phyloP scores from a whole-genome alignment of 1,140 invertebrate genomes.

The Tyrophagus putrescentiae region DNA sequence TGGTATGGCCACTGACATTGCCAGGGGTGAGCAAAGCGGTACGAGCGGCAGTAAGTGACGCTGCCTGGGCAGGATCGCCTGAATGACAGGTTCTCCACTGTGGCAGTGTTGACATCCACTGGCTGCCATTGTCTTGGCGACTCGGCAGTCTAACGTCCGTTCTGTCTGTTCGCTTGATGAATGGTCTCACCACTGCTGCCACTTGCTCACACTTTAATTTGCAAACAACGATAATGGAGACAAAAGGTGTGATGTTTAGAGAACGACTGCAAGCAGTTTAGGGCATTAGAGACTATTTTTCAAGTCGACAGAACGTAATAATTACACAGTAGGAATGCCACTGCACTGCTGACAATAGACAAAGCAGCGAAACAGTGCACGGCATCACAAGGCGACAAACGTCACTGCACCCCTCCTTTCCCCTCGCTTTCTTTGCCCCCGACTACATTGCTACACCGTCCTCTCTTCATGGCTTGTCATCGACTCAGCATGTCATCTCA shows the following conservation, averaged over 20 bases:
- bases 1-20: neutral
- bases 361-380: too few species aligned
- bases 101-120: slow-evolving; percentile 2
- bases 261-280: neutral
- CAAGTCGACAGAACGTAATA: neutral
- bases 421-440: too few species aligned
- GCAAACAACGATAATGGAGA: slow-evolving; percentile 6
- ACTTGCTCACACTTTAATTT: slow-evolving; percentile 14
- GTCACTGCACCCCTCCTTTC: too few species aligned
- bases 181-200: slow-evolving; percentile 2
- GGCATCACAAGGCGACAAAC: too few species aligned
- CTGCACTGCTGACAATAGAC: too few species aligned
- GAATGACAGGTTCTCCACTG: slow-evolving; percentile 3
- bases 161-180: neutral
- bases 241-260: slow-evolving; percentile 13
- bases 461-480: too few species aligned
- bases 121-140: neutral
- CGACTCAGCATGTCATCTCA: too few species aligned
- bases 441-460: too few species aligned
- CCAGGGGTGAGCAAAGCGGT: too few species aligned
- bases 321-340: neutral
- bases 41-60: too few species aligned
- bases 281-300: neutral
- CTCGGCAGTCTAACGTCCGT: neutral
- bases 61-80: neutral